Conservation (phyloP, 2,113 vertebrate species). For the Spermophilus dauricus region DNA sequence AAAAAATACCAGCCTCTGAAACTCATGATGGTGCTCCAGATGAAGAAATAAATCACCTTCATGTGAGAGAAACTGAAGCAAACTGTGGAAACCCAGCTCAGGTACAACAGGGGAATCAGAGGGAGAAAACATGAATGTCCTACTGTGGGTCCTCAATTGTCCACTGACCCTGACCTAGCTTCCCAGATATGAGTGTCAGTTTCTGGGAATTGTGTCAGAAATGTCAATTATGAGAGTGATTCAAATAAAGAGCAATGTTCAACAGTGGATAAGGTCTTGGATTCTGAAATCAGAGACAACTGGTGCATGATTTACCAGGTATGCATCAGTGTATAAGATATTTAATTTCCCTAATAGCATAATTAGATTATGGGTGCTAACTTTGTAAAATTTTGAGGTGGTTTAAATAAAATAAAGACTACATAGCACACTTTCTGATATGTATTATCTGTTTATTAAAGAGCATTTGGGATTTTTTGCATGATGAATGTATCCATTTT, state of each 20-base stretch:
- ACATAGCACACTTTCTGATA: neutral
- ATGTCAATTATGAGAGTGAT: neutral
- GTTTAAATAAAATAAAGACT: neutral
- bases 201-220: neutral
- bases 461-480: neutral
- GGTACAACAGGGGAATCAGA: neutral
- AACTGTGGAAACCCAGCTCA: accelerated
- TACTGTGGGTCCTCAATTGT: accelerated
- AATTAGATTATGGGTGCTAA: neutral
- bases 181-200: neutral
- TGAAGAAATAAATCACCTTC: neutral
- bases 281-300: neutral
- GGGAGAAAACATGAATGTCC: neutral
- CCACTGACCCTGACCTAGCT: accelerated
- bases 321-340: neutral
- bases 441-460: neutral
- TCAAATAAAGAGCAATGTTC: neutral
- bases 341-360: neutral
- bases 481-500: neutral
- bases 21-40: neutral
- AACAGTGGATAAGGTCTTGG: neutral
- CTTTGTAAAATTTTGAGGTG: neutral
- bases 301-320: neutral
- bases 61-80: neutral
- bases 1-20: neutral